Evolutionary conservation across 2,888 invertebrate species (phyloP).

Genomic region (Abscondita cerata): DNA sequence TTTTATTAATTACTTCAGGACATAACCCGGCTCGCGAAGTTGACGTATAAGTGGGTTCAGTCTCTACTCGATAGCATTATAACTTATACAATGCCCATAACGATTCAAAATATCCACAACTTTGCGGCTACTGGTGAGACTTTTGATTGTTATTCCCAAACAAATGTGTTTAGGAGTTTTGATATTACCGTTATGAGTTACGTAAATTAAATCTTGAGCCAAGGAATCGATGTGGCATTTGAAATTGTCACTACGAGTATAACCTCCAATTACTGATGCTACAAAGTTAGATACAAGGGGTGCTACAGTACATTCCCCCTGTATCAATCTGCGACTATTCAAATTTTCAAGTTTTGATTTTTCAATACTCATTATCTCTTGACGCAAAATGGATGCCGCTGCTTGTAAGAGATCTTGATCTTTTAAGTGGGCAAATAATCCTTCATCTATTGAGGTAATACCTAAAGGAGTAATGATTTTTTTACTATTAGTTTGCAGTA

Average conservation of each 20-base stretch:
- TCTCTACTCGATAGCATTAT: slow-evolving; percentile 24
- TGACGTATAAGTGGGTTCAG: slow-evolving; percentile 43
- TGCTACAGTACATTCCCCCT: slow-evolving; percentile 36
- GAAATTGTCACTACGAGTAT: slow-evolving; percentile 13
- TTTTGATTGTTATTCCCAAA: slow-evolving; percentile 47
- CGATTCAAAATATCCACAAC: slow-evolving; percentile 45
- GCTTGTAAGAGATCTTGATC: slow-evolving; percentile 18
- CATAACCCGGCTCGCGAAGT: not conserved
- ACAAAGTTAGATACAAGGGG: slow-evolving; percentile 27
- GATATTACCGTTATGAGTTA: slow-evolving; percentile 37
- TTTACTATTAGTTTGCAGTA: slow-evolving; percentile 6
- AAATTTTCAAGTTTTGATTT: slow-evolving; percentile 15
- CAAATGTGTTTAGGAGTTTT: slow-evolving; percentile 44
- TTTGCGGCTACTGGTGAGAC: slow-evolving; percentile 44
- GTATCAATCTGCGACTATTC: slow-evolving; percentile 15
- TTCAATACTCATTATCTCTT: slow-evolving; percentile 11
- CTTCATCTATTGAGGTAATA: not conserved
- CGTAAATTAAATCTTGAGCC: slow-evolving; percentile 37
- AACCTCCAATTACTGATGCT: slow-evolving; percentile 27
- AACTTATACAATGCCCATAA: slow-evolving; percentile 48
- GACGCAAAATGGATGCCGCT: slow-evolving; percentile 22
- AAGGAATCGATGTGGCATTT: slow-evolving; percentile 19
- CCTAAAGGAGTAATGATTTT: not conserved
- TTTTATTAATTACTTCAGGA: no score
- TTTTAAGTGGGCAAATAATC: slow-evolving; percentile 4